Percentiles rank a stretch among this genome's conserved stretches.
phyloP scores from a whole-genome alignment of 2,888 invertebrate species.

The Plebejus melissa region DNA sequence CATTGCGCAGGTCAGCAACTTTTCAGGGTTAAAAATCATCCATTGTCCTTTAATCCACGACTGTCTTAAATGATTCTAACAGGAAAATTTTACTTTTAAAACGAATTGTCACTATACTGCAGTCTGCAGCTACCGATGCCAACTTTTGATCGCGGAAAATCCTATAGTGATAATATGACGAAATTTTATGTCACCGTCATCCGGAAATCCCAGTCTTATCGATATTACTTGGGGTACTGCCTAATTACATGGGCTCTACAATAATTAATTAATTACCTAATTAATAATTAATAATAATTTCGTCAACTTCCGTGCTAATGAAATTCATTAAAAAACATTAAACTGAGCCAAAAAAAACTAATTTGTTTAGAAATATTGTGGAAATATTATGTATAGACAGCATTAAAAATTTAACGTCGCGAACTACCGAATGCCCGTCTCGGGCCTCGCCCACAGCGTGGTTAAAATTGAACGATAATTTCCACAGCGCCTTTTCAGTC shows the following conservation, averaged over 20 bases:
- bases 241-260: too few relatives aligned
- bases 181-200: background rate
- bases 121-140: too few relatives aligned
- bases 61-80: background rate
- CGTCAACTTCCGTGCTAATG: too few relatives aligned
- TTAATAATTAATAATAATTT: too few relatives aligned
- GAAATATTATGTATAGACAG: too few relatives aligned
- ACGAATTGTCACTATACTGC: too few relatives aligned
- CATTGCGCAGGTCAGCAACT: background rate
- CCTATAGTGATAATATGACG: background rate
- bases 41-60: background rate
- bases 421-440: background rate
- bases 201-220: background rate
- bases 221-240: background rate
- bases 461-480: conserved; percentile 20
- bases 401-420: background rate
- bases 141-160: background rate
- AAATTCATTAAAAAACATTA: too few relatives aligned
- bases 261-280: too few relatives aligned
- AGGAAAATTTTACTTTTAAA: background rate
- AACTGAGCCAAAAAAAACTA: too few relatives aligned
- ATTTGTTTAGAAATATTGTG: too few relatives aligned
- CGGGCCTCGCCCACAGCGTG: background rate
- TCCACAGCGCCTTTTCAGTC: conserved; percentile 17
- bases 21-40: background rate